Percentiles rank a stretch among this genome's conserved stretches.
Conservation (phyloP, 37 sponge, comb jelly and placozoan species). For the Geodia barretti region DNA sequence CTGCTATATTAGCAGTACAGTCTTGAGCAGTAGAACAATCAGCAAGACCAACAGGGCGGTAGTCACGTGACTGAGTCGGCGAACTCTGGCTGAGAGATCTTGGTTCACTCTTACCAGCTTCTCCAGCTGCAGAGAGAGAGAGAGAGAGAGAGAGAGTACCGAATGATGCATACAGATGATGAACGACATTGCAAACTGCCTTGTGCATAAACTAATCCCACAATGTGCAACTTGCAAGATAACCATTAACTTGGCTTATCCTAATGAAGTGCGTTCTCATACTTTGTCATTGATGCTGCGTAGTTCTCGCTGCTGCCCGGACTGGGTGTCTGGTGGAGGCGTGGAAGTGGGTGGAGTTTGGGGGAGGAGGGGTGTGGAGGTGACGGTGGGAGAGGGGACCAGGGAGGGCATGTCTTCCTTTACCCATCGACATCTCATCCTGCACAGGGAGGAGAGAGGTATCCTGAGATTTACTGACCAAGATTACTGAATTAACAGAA, state of each 20-base stretch:
- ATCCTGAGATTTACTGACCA: not conserved
- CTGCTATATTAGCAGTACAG: too few relatives aligned
- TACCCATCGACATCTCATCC: slow-evolving; percentile 16
- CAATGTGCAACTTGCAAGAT: too few relatives aligned
- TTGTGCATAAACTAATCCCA: too few relatives aligned
- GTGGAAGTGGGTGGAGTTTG: not conserved
- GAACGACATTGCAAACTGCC: too few relatives aligned
- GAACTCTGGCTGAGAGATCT: not conserved
- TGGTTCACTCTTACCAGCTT: not conserved
- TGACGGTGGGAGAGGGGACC: slow-evolving; percentile 1
- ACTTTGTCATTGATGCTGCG: not conserved
- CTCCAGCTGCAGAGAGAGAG: not conserved
- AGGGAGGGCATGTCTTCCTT: not conserved
- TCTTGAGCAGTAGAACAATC: not conserved
- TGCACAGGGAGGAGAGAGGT: not conserved
- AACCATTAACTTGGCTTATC: not conserved
- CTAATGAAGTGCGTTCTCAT: not conserved
- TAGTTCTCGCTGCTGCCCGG: not conserved
- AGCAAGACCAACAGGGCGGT: not conserved
- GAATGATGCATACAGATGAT: too few relatives aligned
- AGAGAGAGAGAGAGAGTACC: not conserved
- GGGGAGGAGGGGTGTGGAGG: not conserved
- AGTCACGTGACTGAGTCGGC: not conserved
- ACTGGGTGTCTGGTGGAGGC: not conserved
- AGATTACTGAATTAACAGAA: not conserved